These are phyloP conservation scores for Spodoptera litura DNA, from an alignment of 1,140 invertebrate genomes.

Conservation along the genomic window DNA sequence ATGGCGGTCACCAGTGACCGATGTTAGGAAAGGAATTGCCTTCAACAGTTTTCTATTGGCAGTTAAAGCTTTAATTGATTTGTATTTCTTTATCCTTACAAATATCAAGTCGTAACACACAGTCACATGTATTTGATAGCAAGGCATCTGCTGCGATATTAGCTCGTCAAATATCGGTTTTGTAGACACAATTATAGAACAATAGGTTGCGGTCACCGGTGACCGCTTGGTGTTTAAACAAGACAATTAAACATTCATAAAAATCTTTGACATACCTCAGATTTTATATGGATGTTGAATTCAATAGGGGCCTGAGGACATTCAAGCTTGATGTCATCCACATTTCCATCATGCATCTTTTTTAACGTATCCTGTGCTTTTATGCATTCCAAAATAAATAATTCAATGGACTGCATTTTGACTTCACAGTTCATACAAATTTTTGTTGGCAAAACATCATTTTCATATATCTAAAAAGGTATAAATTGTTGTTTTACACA, in stretches of 20 bases:
- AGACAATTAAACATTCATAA: too few species aligned
- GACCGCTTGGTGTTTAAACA: too few species aligned
- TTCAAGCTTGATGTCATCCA: conserved; percentile 66
- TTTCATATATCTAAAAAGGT: conserved; percentile 65
- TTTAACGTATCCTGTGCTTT: conserved; percentile 76
- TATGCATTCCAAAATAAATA: conserved; percentile 79
- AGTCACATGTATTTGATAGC: too few species aligned
- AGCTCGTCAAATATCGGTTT: too few species aligned
- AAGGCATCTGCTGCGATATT: too few species aligned
- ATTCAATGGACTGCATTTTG: conserved; percentile 76
- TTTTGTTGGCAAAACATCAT: conserved; percentile 74
- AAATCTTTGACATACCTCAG: conserved; percentile 63
- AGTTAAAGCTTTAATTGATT: too few species aligned
- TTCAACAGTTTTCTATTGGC: too few species aligned
- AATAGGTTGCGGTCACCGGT: too few species aligned
- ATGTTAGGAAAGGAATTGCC: too few species aligned
- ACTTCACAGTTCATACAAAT: conserved; percentile 82
- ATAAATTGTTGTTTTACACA: not conserved
- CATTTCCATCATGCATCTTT: conserved; percentile 63
- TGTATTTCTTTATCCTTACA: not conserved
- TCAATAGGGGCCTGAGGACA: conserved; percentile 43
- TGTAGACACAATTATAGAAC: too few species aligned
- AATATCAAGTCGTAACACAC: not conserved
- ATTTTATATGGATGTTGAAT: conserved; percentile 66
- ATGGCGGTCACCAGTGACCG: too few species aligned